Evolutionary conservation across 2,888 invertebrate genomes (phyloP).

Genomic region (Listrodromus nycthemerus): DNA sequence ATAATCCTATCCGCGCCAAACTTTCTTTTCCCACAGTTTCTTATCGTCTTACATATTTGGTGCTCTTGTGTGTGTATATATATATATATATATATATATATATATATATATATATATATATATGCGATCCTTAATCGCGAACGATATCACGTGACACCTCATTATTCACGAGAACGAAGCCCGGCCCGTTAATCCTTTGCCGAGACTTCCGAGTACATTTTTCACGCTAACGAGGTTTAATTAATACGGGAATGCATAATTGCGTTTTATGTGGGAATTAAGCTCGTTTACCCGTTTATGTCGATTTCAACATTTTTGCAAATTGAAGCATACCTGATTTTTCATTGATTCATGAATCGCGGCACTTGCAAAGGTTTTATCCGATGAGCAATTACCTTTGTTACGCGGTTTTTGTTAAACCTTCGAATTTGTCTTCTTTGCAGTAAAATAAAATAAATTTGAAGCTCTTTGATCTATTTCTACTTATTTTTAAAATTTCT

Average conservation of each 20-base stretch:
- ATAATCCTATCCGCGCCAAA: constrained; percentile 45
- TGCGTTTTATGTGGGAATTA: too few relatives aligned
- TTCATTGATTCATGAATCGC: too few relatives aligned
- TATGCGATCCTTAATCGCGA: constrained; percentile 13
- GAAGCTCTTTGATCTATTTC: too few relatives aligned
- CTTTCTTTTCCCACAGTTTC: constrained; percentile 55
- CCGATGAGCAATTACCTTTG: too few relatives aligned
- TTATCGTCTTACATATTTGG: constrained; percentile 19
- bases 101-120: background rate
- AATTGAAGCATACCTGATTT: too few relatives aligned
- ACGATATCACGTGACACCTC: constrained; percentile 5
- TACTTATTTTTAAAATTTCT: too few relatives aligned
- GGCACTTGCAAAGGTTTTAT: too few relatives aligned
- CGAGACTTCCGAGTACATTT: constrained; percentile 26
- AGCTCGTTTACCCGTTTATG: too few relatives aligned
- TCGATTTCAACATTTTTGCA: too few relatives aligned
- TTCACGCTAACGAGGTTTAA: constrained; percentile 31
- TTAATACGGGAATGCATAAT: background rate
- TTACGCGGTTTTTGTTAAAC: too few relatives aligned
- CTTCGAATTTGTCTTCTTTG: too few relatives aligned
- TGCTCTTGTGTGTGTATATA: background rate
- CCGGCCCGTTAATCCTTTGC: constrained; percentile 13
- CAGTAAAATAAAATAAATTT: too few relatives aligned
- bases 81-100: background rate
- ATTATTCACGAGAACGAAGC: constrained; percentile 46